Evolutionary conservation across 2,797 vertebrate species (phyloP), one percentile per base, ranked within the genome.

Genomic region (Chloroceryle inda): DNA sequence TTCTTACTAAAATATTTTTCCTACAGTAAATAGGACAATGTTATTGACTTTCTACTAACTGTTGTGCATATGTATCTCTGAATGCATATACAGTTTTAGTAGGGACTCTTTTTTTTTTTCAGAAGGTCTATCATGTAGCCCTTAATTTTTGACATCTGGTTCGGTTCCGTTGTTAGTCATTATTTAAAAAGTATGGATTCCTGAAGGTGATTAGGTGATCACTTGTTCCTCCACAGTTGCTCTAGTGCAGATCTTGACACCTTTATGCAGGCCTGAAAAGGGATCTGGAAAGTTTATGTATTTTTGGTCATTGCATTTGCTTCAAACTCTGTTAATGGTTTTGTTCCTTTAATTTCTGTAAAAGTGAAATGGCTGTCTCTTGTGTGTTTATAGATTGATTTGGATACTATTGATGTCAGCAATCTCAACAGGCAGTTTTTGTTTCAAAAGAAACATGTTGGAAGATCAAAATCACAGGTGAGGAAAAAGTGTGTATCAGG

Each of bases 381-480:
- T 96, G 14, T 97, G 33, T 94, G 59, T 94, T 97, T 95, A 10
- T 95, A 99, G 99, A 99, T 99, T 95, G 99, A 99, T 97, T 94
- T 99, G 98, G 99, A 99, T 98, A 99, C 99, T 23, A 99, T 99
- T 66, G 99, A 99, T 92, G 99, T 99, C 96, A 99, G 99, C 98
- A 99, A 99, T 97, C 98, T 99, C 91, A 99, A 99, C 97, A 98
- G 99, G 61, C 99, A 99, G 97, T 99, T 99, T 96, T 98, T 99
- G 91, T 99, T 99, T 96, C 99, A 99, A 97, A 99, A 99, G 98
- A 99, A 99, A 76, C 99, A 99, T 98, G 99, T 99, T 75, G 99
- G 99, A 82, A 99, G 99, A 96, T 99, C 99, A 78, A 99, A 99
- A 98, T 99, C 99, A 27, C 99, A 99, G 99, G 99, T 99, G 97